Evolutionary conservation across 2,888 invertebrate species (phyloP).

Genomic region (Tachina lurida): DNA sequence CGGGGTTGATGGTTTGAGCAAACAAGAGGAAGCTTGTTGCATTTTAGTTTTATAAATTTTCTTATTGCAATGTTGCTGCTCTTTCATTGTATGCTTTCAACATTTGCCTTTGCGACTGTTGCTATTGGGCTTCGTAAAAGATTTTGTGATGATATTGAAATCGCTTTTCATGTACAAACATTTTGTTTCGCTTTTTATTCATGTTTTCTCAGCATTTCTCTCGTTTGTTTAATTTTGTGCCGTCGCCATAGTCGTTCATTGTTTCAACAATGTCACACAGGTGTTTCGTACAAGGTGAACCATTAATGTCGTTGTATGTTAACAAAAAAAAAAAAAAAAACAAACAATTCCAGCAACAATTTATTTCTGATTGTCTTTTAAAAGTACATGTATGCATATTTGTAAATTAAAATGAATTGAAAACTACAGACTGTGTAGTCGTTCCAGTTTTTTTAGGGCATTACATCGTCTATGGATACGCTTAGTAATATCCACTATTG

Average conservation of each 20-base stretch:
- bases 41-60: slow-evolving; percentile 29
- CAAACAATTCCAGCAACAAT: slow-evolving; percentile 46
- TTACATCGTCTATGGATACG: not conserved
- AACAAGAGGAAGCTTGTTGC: slow-evolving; percentile 45
- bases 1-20: not conserved
- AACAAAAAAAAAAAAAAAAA: not conserved
- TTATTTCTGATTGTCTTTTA: slow-evolving; percentile 48
- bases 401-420: slow-evolving; percentile 21
- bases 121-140: slow-evolving; percentile 66
- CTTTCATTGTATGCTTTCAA: not conserved
- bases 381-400: not conserved
- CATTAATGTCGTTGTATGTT: slow-evolving; percentile 6
- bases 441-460: not conserved
- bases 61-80: not conserved
- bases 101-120: slow-evolving; percentile 65
- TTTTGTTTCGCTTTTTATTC: slow-evolving; percentile 10
- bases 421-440: not conserved
- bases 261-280: slow-evolving; percentile 61
- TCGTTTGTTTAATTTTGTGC: slow-evolving; percentile 22
- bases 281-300: slow-evolving; percentile 55
- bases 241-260: slow-evolving; percentile 58
- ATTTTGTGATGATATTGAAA: slow-evolving; percentile 59
- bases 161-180: slow-evolving; percentile 32
- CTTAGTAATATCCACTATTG: too few species aligned
- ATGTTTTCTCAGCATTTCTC: not conserved